Conservation (phyloP, 2,888 invertebrate species). For the Halictus ligatus region DNA sequence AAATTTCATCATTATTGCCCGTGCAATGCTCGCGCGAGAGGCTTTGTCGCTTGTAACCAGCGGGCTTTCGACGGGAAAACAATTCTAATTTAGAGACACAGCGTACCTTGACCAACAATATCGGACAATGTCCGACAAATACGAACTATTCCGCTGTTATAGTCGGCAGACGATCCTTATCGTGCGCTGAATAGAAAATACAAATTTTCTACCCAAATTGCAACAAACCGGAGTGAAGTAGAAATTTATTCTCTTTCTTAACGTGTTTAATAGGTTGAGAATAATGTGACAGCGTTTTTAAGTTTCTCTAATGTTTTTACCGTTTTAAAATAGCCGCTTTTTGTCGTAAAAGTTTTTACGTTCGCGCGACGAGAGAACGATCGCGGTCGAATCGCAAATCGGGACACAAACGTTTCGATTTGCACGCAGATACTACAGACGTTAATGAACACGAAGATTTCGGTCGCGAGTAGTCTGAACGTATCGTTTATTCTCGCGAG, state of each 20-base stretch:
- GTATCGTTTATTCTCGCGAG: background rate
- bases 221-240: too few relatives aligned
- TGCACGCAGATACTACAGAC: background rate
- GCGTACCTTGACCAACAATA: background rate
- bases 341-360: background rate
- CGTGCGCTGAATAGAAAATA: background rate
- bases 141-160: background rate
- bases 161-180: background rate
- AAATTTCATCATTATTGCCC: slow-evolving; percentile 72
- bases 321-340: too few relatives aligned
- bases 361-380: background rate
- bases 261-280: too few relatives aligned
- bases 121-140: background rate
- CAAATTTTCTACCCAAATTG: too few relatives aligned
- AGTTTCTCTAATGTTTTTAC: too few relatives aligned
- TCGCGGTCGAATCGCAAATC: background rate
- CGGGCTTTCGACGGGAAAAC: background rate
- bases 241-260: too few relatives aligned
- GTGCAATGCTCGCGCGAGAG: slow-evolving; percentile 49
- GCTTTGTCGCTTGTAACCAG: slow-evolving; percentile 26
- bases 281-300: too few relatives aligned
- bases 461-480: background rate
- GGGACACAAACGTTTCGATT: background rate
- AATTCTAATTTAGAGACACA: background rate
- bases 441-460: background rate